phyloP scores from a whole-genome alignment of 30 jellyfish, hydroid and myxozoan genomes.

The Pelagia noctiluca region DNA sequence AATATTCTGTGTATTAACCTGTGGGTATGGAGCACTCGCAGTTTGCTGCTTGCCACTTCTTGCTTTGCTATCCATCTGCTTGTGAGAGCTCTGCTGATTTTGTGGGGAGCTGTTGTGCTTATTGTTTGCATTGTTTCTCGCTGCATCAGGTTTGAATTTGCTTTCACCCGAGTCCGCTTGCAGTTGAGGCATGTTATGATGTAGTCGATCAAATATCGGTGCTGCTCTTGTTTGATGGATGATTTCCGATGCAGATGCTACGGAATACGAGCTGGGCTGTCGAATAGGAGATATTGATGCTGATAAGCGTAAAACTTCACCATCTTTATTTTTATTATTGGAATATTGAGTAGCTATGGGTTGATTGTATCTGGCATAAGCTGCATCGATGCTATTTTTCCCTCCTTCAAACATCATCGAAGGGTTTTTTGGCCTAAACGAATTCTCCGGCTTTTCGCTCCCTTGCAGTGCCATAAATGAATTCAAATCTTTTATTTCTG shows the following conservation, averaged over 20 bases:
- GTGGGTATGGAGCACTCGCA: background rate
- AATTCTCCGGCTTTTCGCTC: no score
- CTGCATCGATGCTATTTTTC: background rate
- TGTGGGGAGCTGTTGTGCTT: background rate
- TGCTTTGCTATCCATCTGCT: background rate
- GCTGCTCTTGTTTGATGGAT: background rate
- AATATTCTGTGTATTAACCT: no score
- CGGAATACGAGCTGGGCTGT: background rate
- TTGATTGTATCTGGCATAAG: background rate
- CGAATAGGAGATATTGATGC: constrained; percentile 46
- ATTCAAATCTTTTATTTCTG: no score
- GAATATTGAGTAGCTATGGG: no score
- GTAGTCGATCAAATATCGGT: background rate
- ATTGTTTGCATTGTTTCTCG: constrained; percentile 7
- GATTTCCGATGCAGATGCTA: background rate
- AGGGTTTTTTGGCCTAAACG: no score
- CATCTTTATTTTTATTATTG: no score
- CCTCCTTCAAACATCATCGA: no score
- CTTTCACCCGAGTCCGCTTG: background rate
- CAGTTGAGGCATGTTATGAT: background rate
- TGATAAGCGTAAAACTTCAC: constrained; percentile 2
- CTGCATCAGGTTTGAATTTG: no score
- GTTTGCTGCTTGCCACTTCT: background rate
- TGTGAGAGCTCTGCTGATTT: background rate
- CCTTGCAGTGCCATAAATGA: no score